Percentiles rank a stretch among this genome's conserved stretches.
Evolutionary conservation across 2,888 invertebrate species (phyloP).

Genomic region (Eucera pruinosa): DNA sequence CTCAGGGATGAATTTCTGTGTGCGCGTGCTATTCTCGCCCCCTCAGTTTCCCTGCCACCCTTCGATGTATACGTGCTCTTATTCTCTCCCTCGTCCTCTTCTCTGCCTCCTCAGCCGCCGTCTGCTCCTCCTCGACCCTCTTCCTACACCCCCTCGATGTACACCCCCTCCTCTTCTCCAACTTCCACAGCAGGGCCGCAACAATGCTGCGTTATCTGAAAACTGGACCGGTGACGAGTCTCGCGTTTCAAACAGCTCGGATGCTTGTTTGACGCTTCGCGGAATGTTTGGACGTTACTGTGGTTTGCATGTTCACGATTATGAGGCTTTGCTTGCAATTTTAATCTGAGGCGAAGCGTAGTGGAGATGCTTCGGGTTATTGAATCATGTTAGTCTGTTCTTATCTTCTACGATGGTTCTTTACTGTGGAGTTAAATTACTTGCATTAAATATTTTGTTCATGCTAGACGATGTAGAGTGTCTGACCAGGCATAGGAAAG

Average conservation of each 20-base stretch:
- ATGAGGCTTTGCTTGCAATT: too few relatives aligned
- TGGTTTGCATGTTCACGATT: too few relatives aligned
- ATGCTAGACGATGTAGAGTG: not conserved
- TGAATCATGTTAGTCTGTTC: too few relatives aligned
- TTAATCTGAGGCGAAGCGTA: too few relatives aligned
- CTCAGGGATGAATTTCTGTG: constrained; percentile 80
- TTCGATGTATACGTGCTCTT: constrained; percentile 63
- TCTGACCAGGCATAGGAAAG: not conserved
- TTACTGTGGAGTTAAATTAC: not conserved
- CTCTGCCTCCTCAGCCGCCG: constrained; percentile 68
- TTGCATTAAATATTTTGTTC: not conserved
- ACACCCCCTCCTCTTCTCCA: constrained; percentile 48
- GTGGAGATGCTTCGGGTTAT: too few relatives aligned
- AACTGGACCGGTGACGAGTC: constrained; percentile 59
- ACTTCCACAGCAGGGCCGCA: constrained; percentile 68
- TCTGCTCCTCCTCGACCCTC: constrained; percentile 54
- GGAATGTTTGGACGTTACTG: not conserved
- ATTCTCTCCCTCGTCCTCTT: constrained; percentile 62
- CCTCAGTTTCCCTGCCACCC: constrained; percentile 61
- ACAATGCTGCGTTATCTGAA: constrained; percentile 78
- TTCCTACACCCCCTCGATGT: constrained; percentile 40
- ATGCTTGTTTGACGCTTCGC: constrained; percentile 20
- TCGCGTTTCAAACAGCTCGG: constrained; percentile 48
- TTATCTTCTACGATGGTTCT: too few relatives aligned
- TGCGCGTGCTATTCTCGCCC: constrained; percentile 76